Base-by-base conservation (phyloP, 2,113 vertebrate species). In the Pseudopipra pipra region DNA sequence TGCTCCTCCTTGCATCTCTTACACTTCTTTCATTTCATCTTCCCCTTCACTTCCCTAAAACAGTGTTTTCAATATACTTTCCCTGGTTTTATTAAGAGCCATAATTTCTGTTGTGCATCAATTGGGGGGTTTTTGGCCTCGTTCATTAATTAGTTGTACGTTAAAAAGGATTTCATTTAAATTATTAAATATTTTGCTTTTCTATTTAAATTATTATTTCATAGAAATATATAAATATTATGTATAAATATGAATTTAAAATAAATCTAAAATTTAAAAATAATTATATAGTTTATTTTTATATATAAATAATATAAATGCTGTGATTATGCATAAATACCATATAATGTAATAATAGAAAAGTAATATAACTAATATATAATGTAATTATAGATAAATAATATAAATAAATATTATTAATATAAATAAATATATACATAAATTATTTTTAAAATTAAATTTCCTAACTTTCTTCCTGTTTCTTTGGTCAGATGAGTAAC, bases 401-500 rank as follows among this genome's bases (percentile, higher is more conserved):
- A 55, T 55, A 33, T 55, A n/a, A n/a, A n/a, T 56, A 13, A 56
- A 21, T n/a, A n/a, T 22, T 58, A n/a, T n/a, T n/a, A 23, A 35
- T 58, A 15, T 35, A 33, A 56, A 58, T 58, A 8, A 58, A 23
- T 58, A n/a, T 23, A 6, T 22, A n/a, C n/a, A 15, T 59, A 35
- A 15, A 25, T n/a, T n/a, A 33, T 25, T 61, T 61, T 27, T 5
- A 16, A 24, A 37, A 62, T 51, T 52, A 91, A 47, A 22, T 70
- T 7, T 67, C 39, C 85, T 84, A 66, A 52, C 8, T 51, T 59
- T 58, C 61, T 76, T 74, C 19, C n/a, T 95, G 49, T 96, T 59
- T 85, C 6, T 79, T 49, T 92, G 84, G 52, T 41, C 91, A 99
- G 99, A 99, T 99, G 99, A 99, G 99, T 95, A 99, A 99, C 98